Percentiles rank a stretch among this genome's conserved stretches.
These are phyloP conservation scores for Brachyptera putata DNA, from an alignment of 2,888 invertebrate genomes.

Conservation along the genomic window DNA sequence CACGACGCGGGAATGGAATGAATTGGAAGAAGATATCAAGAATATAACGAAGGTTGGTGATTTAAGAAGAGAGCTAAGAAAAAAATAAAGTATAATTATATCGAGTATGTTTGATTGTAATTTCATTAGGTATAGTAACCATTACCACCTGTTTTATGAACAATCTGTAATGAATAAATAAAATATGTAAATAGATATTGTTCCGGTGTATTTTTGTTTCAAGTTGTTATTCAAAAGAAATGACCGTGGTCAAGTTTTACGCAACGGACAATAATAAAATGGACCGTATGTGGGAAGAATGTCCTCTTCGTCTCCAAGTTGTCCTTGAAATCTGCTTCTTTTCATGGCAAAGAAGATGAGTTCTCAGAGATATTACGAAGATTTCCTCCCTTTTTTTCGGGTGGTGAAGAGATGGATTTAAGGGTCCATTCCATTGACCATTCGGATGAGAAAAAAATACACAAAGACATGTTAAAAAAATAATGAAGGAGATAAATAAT, in stretches of 20 bases:
- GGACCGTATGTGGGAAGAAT: neutral
- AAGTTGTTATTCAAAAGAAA: no score
- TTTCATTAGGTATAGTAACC: no score
- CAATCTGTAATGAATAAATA: no score
- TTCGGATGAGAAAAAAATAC: neutral
- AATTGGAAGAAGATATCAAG: no score
- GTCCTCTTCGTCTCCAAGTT: neutral
- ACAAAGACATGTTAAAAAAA: slow-evolving; percentile 5
- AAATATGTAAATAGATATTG: no score
- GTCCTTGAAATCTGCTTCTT: neutral
- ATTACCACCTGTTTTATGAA: no score
- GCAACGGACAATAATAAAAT: neutral
- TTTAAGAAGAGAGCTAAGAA: no score
- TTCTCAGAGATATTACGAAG: neutral
- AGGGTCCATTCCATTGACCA: neutral
- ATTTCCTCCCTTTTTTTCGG: neutral
- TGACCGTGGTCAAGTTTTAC: neutral
- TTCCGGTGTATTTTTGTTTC: no score
- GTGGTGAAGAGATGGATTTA: neutral
- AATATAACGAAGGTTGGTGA: no score
- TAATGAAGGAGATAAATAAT: slow-evolving; percentile 7
- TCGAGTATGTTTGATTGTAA: no score
- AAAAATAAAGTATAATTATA: no score
- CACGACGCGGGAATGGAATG: no score
- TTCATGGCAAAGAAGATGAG: neutral